Base-by-base conservation (phyloP, 2,797 vertebrate species). In the Ctenochaetus hawaiiensis region DNA sequence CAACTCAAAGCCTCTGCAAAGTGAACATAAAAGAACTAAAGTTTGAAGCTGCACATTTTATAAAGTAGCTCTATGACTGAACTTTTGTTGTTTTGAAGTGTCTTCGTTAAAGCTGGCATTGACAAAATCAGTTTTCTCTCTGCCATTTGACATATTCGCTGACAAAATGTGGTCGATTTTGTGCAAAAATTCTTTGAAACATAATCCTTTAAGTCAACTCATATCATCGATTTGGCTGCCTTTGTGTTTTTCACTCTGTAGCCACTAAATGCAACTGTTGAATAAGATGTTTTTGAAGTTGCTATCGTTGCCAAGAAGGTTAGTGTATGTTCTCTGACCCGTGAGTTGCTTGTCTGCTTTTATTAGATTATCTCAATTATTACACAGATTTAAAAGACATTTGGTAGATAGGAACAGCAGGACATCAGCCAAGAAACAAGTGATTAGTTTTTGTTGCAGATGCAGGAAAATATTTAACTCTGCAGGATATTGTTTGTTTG, bases 131-230 rank as follows among this genome's bases (percentile, higher is more conserved):
- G 51, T 72, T 60, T 53, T 44, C 41, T 54, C 5, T 62, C 26
- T 11, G 23, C 22, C 16, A 18, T 61, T 59, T 45, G 37, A 65
- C 62, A 67, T 79, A 20, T 66, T 75, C 1, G 2, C 70, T 39
- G 37, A 63, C 39, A 30, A 41, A 72, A 34, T 34, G 37, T 66
- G 23, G 66, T 66, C 30, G 47, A 43, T 45, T 16, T 16, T 23
- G 20, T 64, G 62, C 58, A 18, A 65, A 18, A 41, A 61, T 48
- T 51, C 20, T 23, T 44, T 63, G 37, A 52, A 62, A 54, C 48
- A 61, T 18, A 62, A 6, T 54, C 69, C 81, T 74, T 52, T 51
- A 77, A 72, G 64, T 47, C 39, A 72, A 52, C n/a, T 67, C 43
- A 41, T 37, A 56, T 59, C 74, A 45, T 82, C 17, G 22, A 71